Conservation (phyloP, 92 coral and sea anemone genomes). For the Paramuricea clavata region DNA sequence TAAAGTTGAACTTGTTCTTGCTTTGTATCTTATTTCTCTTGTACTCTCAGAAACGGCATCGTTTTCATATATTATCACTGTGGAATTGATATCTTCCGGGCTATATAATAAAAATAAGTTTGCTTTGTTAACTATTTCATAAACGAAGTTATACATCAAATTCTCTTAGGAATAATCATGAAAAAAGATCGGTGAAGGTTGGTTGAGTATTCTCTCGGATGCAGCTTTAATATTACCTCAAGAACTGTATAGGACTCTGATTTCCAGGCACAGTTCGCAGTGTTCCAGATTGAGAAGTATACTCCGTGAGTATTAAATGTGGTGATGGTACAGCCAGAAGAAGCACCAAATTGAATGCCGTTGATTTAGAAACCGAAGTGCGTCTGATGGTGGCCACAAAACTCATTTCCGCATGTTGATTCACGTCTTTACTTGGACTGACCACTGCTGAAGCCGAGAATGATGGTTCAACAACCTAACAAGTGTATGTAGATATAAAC, state of each 20-base stretch:
- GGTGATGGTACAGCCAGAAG: conserved; percentile 81
- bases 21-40: conserved; percentile 59
- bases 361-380: conserved; percentile 65
- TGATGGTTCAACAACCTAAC: conserved; percentile 82
- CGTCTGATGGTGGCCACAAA: conserved; percentile 73
- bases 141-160: too few relatives aligned
- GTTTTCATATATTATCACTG: conserved; percentile 75
- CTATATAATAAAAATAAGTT: conserved; percentile 55
- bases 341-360: conserved; percentile 81
- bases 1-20: conserved; percentile 69
- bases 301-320: conserved; percentile 58
- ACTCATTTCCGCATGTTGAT: conserved; percentile 58
- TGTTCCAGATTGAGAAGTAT: conserved; percentile 34
- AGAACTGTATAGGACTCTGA: conserved; percentile 74
- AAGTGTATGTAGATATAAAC: background rate
- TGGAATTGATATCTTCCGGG: conserved; percentile 67
- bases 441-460: conserved; percentile 62
- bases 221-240: conserved; percentile 63
- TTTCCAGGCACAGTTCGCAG: conserved; percentile 69
- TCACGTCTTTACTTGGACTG: conserved; percentile 64
- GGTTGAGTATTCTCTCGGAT: background rate
- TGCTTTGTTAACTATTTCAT: background rate
- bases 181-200: too few relatives aligned
- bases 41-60: conserved; percentile 44
- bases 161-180: too few relatives aligned